phyloP scores from a whole-genome alignment of 2,888 invertebrate species.

The Hyalella azteca region DNA sequence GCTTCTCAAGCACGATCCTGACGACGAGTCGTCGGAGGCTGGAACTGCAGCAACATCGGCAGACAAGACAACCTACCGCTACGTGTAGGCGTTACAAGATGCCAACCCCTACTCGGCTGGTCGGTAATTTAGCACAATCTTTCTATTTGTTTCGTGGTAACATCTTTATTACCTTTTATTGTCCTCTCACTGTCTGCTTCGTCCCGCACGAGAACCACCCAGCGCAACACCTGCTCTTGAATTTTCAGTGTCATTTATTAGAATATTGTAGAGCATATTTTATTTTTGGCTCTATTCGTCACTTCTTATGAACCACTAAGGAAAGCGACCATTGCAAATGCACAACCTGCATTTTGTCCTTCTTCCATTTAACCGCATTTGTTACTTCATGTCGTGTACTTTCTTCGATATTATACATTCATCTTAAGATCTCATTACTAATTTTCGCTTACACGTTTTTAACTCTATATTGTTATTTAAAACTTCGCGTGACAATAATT shows the following conservation, averaged over 20 bases:
- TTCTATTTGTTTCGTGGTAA: background rate
- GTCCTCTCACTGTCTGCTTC: constrained; percentile 24
- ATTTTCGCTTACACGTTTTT: too few relatives aligned
- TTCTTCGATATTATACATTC: too few relatives aligned
- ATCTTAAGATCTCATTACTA: too few relatives aligned
- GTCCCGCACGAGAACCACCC: constrained; percentile 17
- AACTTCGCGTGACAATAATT: too few relatives aligned
- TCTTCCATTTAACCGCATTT: too few relatives aligned
- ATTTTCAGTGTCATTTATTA: background rate
- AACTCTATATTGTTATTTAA: too few relatives aligned
- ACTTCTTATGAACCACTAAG: too few relatives aligned
- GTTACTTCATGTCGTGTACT: too few relatives aligned
- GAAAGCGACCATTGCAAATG: too few relatives aligned
- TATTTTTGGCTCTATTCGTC: too few relatives aligned
- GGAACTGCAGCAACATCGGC: background rate
- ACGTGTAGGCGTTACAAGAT: background rate
- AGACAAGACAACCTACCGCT: constrained; percentile 20
- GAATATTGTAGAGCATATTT: background rate
- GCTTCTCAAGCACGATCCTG: constrained; percentile 18
- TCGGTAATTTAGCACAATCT: constrained; percentile 5
- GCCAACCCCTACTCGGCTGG: background rate
- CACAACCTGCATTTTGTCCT: constrained; percentile 1
- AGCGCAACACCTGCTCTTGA: background rate
- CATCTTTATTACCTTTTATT: constrained; percentile 14
- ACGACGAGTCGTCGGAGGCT: constrained; percentile 25